Base-by-base conservation (phyloP, 2,113 vertebrate species). In the Pycnonotus jocosus region DNA sequence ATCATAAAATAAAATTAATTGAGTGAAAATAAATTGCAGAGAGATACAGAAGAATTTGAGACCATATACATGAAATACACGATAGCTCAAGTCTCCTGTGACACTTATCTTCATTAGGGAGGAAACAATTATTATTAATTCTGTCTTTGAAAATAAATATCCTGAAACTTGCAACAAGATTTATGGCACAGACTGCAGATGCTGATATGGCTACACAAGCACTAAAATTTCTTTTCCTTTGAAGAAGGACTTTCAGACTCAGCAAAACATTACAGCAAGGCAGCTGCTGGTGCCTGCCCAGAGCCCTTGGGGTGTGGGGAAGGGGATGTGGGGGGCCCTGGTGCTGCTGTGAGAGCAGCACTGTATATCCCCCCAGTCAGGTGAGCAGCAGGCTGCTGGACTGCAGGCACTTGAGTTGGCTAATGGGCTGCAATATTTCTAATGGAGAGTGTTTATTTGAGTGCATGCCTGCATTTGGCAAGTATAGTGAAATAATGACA, bases 1-100 rank as follows among this genome's bases (percentile, higher is more conserved):
- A 97, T 97, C 94, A 97, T 97, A 97, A 97, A 97, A 97, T 97
- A 97, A 98, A 97, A 97, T 96, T 94, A 97, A 95, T 94, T 89
- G 96, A 97, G 88, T 97, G 97, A 97, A 96, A 97, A 95, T 93
- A 94, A 96, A 88, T 86, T 96, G 92, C 86, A 50, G 86, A 88
- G 89, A 94, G 94, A 96, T 88, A 91, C 79, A 90, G 74, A 96
- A 93, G 71, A 98, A 82, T 96, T 86, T 81, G 90, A 95, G 96
- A 91, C 80, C 56, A 79, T 93, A 86, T 72, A 78, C 88, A 90
- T 94, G 83, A 95, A 95, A 95, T 88, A 95, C 57, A 92, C 1
- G 1, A 92, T 69, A 88, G 80, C 79, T 69, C 0, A 0, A 97
- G 17, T 93, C 84, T 96, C 91, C 81, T 10, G 45, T 90, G 80